Conservation (phyloP, 2,113 vertebrate species). For the Pitta sordida region DNA sequence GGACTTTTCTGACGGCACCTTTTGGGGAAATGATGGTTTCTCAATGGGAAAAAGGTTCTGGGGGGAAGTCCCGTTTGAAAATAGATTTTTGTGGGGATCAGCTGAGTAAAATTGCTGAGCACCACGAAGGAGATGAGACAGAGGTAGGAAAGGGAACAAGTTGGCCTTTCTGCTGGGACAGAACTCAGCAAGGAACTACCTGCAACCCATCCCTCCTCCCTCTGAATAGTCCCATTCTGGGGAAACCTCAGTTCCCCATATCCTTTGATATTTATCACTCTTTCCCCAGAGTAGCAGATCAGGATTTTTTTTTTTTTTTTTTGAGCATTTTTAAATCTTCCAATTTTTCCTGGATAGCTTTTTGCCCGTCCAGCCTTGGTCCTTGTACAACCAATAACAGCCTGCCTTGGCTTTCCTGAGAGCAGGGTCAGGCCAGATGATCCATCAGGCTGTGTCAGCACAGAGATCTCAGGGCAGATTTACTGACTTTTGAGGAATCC, state of each 20-base stretch:
- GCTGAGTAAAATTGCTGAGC: neutral
- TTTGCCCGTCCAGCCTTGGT: neutral
- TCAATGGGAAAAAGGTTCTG: neutral
- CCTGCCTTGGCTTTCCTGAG: neutral
- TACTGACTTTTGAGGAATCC: neutral
- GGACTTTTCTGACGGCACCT: neutral
- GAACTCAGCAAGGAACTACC: neutral
- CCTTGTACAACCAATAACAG: neutral
- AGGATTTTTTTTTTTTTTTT: neutral
- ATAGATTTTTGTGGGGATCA: neutral
- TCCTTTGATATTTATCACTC: neutral
- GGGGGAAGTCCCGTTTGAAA: neutral
- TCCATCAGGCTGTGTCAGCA: neutral
- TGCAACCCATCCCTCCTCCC: neutral
- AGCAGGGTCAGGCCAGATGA: neutral
- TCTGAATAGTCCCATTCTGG: neutral
- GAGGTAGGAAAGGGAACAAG: neutral
- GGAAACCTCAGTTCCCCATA: neutral
- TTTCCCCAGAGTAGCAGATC: neutral
- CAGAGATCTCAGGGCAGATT: neutral
- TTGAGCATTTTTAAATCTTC: neutral
- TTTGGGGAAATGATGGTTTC: neutral
- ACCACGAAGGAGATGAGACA: neutral
- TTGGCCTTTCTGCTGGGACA: neutral
- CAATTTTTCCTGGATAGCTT: neutral